A percentile compares a stretch with the other conserved stretches of the same genome.
phyloP scores from a whole-genome alignment of 2,888 invertebrate genomes.

The Chalcosyrphus nemorum region DNA sequence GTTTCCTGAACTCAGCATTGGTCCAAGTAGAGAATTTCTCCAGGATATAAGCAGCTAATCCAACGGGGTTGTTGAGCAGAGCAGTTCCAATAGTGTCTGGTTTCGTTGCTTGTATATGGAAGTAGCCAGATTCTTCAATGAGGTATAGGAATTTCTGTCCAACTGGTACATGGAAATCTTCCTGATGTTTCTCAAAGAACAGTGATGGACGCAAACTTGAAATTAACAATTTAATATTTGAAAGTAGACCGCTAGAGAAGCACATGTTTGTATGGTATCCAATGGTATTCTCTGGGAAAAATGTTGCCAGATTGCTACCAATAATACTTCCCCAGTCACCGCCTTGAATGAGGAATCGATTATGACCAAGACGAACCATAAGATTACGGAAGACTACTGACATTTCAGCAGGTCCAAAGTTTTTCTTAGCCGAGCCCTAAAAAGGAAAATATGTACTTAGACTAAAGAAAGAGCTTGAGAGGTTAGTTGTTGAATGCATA shows the following conservation, averaged over 20 bases:
- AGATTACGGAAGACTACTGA: slow-evolving; percentile 85
- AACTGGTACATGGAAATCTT: slow-evolving; percentile 83
- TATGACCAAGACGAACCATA: slow-evolving; percentile 86
- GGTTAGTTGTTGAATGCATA: slow-evolving; percentile 74
- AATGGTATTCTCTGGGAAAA: slow-evolving; percentile 85
- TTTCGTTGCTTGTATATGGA: slow-evolving; percentile 93
- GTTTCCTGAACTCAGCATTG: slow-evolving; percentile 83
- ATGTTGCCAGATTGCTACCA: slow-evolving; percentile 84
- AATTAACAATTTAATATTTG: slow-evolving; percentile 81
- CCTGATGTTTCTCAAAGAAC: slow-evolving; percentile 83
- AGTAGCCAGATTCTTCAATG: slow-evolving; percentile 84
- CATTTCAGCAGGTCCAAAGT: slow-evolving; percentile 82
- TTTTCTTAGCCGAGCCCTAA: slow-evolving; percentile 77
- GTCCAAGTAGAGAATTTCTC: slow-evolving; percentile 92
- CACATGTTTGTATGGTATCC: slow-evolving; percentile 87
- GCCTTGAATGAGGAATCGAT: slow-evolving; percentile 87
- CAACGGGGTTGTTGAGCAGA: slow-evolving; percentile 85
- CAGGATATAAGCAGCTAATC: slow-evolving; percentile 93
- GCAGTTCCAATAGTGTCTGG: slow-evolving; percentile 90
- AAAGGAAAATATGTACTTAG: not conserved
- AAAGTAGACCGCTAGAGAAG: slow-evolving; percentile 77
- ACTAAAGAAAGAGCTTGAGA: too few relatives aligned
- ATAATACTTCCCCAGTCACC: slow-evolving; percentile 92
- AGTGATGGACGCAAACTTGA: slow-evolving; percentile 84
- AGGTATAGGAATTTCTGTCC: slow-evolving; percentile 75